These are phyloP conservation scores for Myrmecophaga tridactyla DNA, from an alignment of 2,113 vertebrate species.

Conservation along the genomic window DNA sequence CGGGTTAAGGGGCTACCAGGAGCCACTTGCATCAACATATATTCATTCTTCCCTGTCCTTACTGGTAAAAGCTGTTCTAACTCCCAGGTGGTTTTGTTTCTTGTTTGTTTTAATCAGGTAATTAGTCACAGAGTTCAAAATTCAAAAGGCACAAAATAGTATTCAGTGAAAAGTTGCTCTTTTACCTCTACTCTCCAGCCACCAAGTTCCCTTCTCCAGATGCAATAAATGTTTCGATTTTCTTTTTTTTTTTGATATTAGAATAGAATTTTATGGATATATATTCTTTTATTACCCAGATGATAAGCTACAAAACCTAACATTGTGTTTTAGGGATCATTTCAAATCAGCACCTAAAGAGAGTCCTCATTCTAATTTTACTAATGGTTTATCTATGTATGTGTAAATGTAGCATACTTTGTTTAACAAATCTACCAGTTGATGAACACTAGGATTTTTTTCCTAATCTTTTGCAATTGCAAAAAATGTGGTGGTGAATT, in stretches of 20 bases:
- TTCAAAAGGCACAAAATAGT: too few species aligned
- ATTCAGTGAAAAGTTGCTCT: too few species aligned
- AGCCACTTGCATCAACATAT: neutral
- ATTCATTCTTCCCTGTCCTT: too few species aligned
- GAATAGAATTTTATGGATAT: neutral
- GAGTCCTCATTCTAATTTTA: neutral
- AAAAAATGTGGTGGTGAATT: neutral
- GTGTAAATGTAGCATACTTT: neutral
- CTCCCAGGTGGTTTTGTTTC: neutral
- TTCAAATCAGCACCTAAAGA: neutral
- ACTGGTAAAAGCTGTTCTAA: neutral
- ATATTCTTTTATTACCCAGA: neutral
- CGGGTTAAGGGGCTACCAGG: neutral
- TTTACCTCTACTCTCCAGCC: neutral
- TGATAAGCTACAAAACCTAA: neutral
- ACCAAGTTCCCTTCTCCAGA: neutral
- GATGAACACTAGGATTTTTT: neutral
- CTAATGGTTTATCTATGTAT: neutral
- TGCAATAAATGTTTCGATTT: neutral
- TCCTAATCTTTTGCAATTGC: neutral
- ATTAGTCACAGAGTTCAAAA: constrained; percentile 33
- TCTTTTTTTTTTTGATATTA: neutral
- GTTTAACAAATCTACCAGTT: neutral
- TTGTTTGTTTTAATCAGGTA: constrained; percentile 4
- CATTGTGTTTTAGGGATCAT: neutral